A percentile compares a stretch with the other conserved stretches of the same genome.
These are phyloP conservation scores for Macroglossus sobrinus DNA, from an alignment of 2,113 vertebrate species.

Conservation along the genomic window DNA sequence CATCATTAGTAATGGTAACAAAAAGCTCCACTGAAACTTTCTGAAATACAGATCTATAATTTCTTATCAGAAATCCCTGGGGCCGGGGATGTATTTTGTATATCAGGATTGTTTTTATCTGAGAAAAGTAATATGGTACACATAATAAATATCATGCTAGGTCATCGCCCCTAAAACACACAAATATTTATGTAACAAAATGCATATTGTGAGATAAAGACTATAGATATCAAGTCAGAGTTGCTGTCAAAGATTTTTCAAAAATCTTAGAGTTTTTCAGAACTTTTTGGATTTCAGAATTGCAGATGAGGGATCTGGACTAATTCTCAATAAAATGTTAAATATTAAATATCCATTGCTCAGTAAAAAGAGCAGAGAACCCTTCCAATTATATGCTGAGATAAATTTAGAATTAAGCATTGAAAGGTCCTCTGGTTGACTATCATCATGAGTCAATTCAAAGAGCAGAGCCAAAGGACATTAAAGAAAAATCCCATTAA, in stretches of 20 bases:
- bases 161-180: not conserved
- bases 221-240: not conserved
- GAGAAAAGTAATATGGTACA: not conserved
- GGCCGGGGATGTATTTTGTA: not conserved
- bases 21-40: not conserved
- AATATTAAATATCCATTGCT: not conserved
- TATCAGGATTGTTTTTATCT: not conserved
- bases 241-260: not conserved
- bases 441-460: not conserved
- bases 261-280: not conserved
- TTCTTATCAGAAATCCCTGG: conserved; percentile 14
- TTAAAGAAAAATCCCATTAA: not conserved
- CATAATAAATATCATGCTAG: not conserved
- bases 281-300: not conserved
- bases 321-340: conserved; percentile 13
- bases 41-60: conserved; percentile 12
- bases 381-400: not conserved
- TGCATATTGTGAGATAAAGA: not conserved
- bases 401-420: not conserved
- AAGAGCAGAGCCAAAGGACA: not conserved
- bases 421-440: not conserved
- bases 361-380: not conserved
- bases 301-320: not conserved
- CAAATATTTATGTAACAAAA: not conserved
- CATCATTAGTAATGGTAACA: conserved; percentile 27